Evolutionary conservation across 2,888 invertebrate genomes (phyloP).

Genomic region (Linnaemya vulpina): DNA sequence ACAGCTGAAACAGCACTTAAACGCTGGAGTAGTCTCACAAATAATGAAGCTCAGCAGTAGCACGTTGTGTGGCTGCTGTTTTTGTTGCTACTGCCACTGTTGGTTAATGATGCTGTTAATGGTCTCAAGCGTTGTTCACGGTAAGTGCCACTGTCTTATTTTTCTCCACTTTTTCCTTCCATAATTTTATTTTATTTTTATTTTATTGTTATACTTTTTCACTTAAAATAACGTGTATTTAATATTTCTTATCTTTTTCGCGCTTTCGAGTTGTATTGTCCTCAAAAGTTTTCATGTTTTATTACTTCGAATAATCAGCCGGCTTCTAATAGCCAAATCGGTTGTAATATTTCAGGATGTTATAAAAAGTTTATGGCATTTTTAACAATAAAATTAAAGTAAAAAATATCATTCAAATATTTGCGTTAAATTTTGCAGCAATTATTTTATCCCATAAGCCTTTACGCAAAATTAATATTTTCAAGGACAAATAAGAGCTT

Average conservation of each 20-base stretch:
- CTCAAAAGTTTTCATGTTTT: neutral
- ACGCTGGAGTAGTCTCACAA: slow-evolving; percentile 71
- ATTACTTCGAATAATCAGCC: no score
- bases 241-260: slow-evolving; percentile 2
- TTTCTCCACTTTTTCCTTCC: neutral
- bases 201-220: slow-evolving; percentile 14
- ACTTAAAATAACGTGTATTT: neutral
- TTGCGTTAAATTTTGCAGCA: no score
- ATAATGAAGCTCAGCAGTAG: slow-evolving; percentile 74
- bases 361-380: no score
- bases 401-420: no score
- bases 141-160: slow-evolving; percentile 76
- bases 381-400: no score
- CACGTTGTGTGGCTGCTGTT: slow-evolving; percentile 75
- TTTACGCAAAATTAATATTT: no score
- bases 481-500: no score
- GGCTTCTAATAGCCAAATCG: no score
- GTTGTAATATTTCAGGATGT: no score
- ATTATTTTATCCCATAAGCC: no score
- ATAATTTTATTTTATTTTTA: neutral
- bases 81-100: slow-evolving; percentile 76
- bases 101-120: slow-evolving; percentile 79
- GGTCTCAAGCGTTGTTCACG: slow-evolving; percentile 78
- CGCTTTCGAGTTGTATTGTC: slow-evolving; percentile 1
- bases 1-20: slow-evolving; percentile 59